A percentile compares a stretch with the other conserved stretches of the same genome.
phyloP scores from a whole-genome alignment of 2,888 invertebrate species.

The Eupithecia tripunctaria region DNA sequence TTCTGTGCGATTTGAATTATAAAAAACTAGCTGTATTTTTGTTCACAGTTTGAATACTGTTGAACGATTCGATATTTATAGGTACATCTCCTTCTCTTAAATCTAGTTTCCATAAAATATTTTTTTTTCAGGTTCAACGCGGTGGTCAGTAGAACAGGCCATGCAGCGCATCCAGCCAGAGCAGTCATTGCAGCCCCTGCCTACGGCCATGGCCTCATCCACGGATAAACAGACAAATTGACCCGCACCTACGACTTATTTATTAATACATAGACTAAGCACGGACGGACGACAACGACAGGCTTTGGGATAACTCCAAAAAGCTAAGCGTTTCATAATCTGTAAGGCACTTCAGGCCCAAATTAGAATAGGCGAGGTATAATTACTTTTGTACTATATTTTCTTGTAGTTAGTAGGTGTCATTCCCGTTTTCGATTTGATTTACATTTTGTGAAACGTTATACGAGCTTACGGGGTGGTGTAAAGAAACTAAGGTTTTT shows the following conservation, averaged over 20 bases:
- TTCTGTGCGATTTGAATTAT: too few relatives aligned
- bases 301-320: slow-evolving; percentile 42
- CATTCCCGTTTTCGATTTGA: slow-evolving; percentile 55
- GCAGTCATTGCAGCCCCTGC: slow-evolving; percentile 69
- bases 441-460: slow-evolving; percentile 81
- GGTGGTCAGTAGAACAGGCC: slow-evolving; percentile 83
- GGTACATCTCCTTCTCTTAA: background rate
- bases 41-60: background rate
- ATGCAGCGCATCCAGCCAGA: slow-evolving; percentile 81
- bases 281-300: slow-evolving; percentile 62
- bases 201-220: slow-evolving; percentile 66
- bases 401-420: slow-evolving; percentile 75
- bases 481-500: slow-evolving; percentile 67
- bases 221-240: slow-evolving; percentile 59
- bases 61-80: background rate
- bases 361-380: slow-evolving; percentile 53
- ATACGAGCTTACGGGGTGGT: slow-evolving; percentile 67
- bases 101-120: background rate
- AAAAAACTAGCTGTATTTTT: background rate
- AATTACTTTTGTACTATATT: slow-evolving; percentile 78
- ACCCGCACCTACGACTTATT: slow-evolving; percentile 64
- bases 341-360: slow-evolving; percentile 75
- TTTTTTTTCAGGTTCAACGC: slow-evolving; percentile 83
- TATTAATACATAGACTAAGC: slow-evolving; percentile 74
- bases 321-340: slow-evolving; percentile 75